These are phyloP conservation scores for Scrobipalpa costella DNA, from an alignment of 2,888 invertebrate species.

Conservation along the genomic window DNA sequence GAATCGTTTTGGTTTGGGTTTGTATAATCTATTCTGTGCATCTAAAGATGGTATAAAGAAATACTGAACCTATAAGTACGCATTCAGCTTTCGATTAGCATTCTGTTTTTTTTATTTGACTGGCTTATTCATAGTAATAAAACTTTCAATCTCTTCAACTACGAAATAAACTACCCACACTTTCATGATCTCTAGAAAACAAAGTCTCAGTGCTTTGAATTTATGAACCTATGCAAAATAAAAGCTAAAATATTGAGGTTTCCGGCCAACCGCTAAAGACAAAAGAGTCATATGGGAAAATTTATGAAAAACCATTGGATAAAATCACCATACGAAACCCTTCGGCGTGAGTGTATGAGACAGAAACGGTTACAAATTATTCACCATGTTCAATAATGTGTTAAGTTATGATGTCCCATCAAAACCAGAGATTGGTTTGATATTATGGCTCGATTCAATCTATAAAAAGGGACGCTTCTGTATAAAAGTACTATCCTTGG, in stretches of 20 bases:
- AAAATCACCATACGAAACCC: conserved; percentile 5
- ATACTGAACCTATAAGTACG: no score
- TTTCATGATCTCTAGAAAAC: no score
- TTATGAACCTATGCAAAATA: neutral
- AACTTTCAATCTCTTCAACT: no score
- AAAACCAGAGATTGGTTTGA: neutral
- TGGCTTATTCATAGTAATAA: no score
- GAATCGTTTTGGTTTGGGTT: no score
- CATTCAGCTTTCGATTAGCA: no score
- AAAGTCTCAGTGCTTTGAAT: no score
- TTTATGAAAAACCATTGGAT: neutral
- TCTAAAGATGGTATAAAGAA: no score
- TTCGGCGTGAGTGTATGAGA: conserved; percentile 1
- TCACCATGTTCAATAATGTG: neutral
- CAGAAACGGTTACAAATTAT: neutral
- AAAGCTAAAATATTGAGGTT: neutral
- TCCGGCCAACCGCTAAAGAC: neutral
- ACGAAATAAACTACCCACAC: no score
- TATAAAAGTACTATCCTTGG: no score
- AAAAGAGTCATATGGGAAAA: neutral
- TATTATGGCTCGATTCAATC: neutral
- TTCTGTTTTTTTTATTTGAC: no score
- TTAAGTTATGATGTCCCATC: conserved; percentile 2
- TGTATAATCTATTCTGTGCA: no score
- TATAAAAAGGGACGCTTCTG: neutral